Percentiles rank a stretch among this genome's conserved stretches.
These are phyloP conservation scores for Rhagium mordax DNA, from an alignment of 2,888 invertebrate genomes.

Conservation along the genomic window DNA sequence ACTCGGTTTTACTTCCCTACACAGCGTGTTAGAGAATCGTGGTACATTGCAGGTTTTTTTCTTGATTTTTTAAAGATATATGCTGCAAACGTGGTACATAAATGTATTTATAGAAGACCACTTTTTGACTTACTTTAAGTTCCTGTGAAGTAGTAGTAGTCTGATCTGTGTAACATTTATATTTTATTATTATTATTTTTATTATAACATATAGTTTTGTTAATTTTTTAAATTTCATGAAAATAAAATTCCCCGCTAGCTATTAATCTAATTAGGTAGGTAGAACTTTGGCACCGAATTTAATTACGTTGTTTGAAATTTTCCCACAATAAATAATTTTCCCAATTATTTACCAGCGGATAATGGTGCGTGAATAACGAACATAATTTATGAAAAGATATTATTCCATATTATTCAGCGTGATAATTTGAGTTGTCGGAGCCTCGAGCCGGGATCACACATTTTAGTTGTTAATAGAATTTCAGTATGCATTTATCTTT, in stretches of 20 bases:
- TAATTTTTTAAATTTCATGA: too few relatives aligned
- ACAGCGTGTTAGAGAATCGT: too few relatives aligned
- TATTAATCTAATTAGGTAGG: neutral
- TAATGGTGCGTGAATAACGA: conserved; percentile 3
- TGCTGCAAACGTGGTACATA: too few relatives aligned
- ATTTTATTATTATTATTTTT: too few relatives aligned
- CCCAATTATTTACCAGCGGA: conserved; percentile 2
- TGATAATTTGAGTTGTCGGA: conserved; percentile 11
- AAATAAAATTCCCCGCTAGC: neutral
- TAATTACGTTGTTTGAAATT: conserved; percentile 8
- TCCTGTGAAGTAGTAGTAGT: too few relatives aligned
- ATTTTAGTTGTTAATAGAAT: conserved; percentile 22
- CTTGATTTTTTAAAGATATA: too few relatives aligned
- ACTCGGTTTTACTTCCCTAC: neutral
- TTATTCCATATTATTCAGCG: conserved; percentile 10
- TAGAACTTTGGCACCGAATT: conserved; percentile 12
- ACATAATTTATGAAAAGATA: conserved; percentile 19
- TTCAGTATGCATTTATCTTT: conserved; percentile 25
- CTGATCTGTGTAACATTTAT: too few relatives aligned
- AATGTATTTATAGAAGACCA: too few relatives aligned
- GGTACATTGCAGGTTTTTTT: too few relatives aligned
- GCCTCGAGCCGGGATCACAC: neutral
- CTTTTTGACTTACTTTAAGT: too few relatives aligned
- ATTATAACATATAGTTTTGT: too few relatives aligned
- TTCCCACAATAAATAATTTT: conserved; percentile 13